phyloP scores from a whole-genome alignment of 2,888 invertebrate genomes.

The Drosophila pseudotakahashii region DNA sequence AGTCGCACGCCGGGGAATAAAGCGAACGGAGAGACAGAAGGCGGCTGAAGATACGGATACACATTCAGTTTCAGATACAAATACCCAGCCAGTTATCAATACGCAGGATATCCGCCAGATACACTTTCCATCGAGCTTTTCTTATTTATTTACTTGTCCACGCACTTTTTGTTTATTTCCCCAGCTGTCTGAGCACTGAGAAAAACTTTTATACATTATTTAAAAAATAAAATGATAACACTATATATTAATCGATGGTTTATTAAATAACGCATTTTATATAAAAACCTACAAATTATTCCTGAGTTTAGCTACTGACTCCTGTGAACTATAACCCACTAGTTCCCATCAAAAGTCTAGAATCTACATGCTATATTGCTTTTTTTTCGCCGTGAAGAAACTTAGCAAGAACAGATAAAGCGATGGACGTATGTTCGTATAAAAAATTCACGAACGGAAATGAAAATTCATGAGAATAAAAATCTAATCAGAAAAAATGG shows the following conservation, averaged over 20 bases:
- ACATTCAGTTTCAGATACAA: slow-evolving; percentile 8
- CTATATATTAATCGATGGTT: too few relatives aligned
- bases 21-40: not conserved
- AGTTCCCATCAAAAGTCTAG: not conserved
- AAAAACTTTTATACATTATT: too few relatives aligned
- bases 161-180: slow-evolving; percentile 9
- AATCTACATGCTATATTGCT: not conserved
- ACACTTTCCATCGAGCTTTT: slow-evolving; percentile 1
- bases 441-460: slow-evolving; percentile 65
- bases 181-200: not conserved
- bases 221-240: not conserved
- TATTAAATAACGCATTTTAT: too few relatives aligned
- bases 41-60: slow-evolving; percentile 14
- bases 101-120: slow-evolving; percentile 6
- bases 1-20: slow-evolving; percentile 41
- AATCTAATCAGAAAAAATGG: slow-evolving; percentile 68
- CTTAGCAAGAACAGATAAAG: slow-evolving; percentile 8
- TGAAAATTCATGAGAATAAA: slow-evolving; percentile 73
- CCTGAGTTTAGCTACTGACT: too few relatives aligned
- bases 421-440: slow-evolving; percentile 27
- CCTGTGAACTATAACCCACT: too few relatives aligned
- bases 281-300: too few relatives aligned
- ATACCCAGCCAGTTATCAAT: slow-evolving; percentile 2
- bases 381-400: not conserved
- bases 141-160: slow-evolving; percentile 1